phyloP scores from a whole-genome alignment of 2,888 invertebrate species.

The Zygothrica quintamaculata region DNA sequence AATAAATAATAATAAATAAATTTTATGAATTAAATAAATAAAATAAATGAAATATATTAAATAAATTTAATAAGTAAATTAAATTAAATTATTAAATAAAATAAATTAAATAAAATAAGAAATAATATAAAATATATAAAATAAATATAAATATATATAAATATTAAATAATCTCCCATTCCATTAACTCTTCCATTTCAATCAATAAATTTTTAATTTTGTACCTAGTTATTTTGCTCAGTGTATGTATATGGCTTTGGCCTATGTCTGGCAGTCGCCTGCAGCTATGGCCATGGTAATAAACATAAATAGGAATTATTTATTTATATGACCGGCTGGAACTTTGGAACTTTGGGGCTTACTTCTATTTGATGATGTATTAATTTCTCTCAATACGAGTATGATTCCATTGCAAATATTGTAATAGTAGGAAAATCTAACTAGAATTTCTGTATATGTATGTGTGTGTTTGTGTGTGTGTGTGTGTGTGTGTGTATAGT shows the following conservation, averaged over 20 bases:
- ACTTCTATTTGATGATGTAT: constrained; percentile 67
- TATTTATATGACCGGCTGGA: constrained; percentile 70
- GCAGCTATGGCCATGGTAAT: constrained; percentile 63
- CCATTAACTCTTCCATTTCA: no score
- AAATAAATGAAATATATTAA: no score
- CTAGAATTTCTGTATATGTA: neutral
- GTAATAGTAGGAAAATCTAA: constrained; percentile 1
- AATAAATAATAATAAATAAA: no score
- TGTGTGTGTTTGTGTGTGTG: no score
- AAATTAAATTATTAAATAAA: no score
- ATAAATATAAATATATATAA: no score
- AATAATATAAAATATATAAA: no score
- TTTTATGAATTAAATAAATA: no score
- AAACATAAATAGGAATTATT: constrained; percentile 79
- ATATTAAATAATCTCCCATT: no score
- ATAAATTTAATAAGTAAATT: no score
- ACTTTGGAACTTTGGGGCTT: constrained; percentile 60
- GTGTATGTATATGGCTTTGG: constrained; percentile 23
- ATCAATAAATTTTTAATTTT: neutral
- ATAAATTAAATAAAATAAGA: no score
- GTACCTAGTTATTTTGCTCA: constrained; percentile 4
- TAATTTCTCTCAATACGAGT: constrained; percentile 67
- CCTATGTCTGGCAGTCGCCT: constrained; percentile 21
- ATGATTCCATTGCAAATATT: constrained; percentile 51
- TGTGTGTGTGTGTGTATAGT: no score